Evolutionary conservation across 2,113 vertebrate genomes (phyloP).

Genomic region (Phoenicopterus ruber): DNA sequence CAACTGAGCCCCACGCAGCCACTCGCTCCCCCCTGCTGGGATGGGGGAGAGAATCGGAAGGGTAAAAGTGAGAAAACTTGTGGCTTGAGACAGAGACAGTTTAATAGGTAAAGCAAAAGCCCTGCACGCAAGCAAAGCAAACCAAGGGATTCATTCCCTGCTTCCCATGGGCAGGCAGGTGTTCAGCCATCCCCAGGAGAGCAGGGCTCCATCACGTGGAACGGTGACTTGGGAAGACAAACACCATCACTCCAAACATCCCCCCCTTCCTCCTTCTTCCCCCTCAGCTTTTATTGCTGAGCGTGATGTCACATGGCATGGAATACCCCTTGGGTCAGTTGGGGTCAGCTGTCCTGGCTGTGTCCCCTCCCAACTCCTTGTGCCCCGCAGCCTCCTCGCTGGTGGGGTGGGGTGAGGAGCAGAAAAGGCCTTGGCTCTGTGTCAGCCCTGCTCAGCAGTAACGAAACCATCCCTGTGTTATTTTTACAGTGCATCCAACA

Average conservation of each 20-base stretch:
- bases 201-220: accelerated
- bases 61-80: neutral
- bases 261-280: no score
- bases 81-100: neutral
- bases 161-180: neutral
- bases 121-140: accelerated
- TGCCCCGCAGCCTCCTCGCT: neutral
- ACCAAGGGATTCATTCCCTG: accelerated
- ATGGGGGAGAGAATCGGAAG: neutral
- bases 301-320: accelerated
- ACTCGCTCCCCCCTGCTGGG: no score
- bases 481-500: neutral
- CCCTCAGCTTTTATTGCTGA: neutral
- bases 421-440: neutral
- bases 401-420: neutral
- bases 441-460: neutral
- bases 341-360: neutral
- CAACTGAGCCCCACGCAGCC: no score
- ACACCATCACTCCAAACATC: accelerated
- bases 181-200: neutral
- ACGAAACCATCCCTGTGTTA: neutral
- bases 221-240: neutral
- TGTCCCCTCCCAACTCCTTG: neutral
- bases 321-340: neutral
- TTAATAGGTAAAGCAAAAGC: neutral